These are phyloP conservation scores for Diorhabda elongata DNA, from an alignment of 1,140 invertebrate genomes.

Conservation along the genomic window DNA sequence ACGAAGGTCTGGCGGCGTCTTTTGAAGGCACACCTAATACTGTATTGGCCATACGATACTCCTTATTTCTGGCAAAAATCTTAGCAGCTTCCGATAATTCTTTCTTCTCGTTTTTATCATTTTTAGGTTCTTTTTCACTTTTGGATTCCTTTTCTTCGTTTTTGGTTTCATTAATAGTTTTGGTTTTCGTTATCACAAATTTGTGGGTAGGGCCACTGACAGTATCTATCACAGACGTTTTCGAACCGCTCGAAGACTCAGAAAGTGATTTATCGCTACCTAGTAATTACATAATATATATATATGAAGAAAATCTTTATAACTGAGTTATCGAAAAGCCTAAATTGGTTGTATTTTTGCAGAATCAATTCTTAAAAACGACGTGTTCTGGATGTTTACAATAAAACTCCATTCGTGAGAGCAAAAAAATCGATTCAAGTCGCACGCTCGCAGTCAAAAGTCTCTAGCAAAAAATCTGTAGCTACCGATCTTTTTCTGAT, in stretches of 20 bases:
- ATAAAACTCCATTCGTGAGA: too few relatives aligned
- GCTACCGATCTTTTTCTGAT: too few relatives aligned
- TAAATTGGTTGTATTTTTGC: too few relatives aligned
- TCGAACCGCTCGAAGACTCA: slow-evolving; percentile 42
- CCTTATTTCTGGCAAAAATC: slow-evolving; percentile 38
- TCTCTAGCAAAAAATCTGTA: too few relatives aligned
- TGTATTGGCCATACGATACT: slow-evolving; percentile 55
- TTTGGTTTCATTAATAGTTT: slow-evolving; percentile 21
- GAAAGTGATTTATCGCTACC: slow-evolving; percentile 43
- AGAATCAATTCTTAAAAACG: too few relatives aligned
- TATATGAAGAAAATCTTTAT: neutral
- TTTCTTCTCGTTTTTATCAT: slow-evolving; percentile 11
- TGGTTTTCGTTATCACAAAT: slow-evolving; percentile 46
- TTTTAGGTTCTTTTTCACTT: neutral
- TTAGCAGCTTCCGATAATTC: slow-evolving; percentile 40
- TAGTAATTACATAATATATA: slow-evolving; percentile 19
- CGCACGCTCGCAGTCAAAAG: too few relatives aligned
- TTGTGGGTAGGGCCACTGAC: slow-evolving; percentile 44
- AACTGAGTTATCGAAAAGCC: too few relatives aligned
- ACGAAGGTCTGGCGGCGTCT: slow-evolving; percentile 53
- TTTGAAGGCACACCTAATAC: slow-evolving; percentile 58
- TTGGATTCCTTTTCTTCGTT: slow-evolving; percentile 7
- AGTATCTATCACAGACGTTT: slow-evolving; percentile 44
- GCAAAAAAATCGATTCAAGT: too few relatives aligned
- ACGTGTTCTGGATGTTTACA: too few relatives aligned